Evolutionary conservation across 2,113 vertebrate genomes (phyloP), one percentile per base, ranked within the genome.

Genomic region (Hylia prasina): DNA sequence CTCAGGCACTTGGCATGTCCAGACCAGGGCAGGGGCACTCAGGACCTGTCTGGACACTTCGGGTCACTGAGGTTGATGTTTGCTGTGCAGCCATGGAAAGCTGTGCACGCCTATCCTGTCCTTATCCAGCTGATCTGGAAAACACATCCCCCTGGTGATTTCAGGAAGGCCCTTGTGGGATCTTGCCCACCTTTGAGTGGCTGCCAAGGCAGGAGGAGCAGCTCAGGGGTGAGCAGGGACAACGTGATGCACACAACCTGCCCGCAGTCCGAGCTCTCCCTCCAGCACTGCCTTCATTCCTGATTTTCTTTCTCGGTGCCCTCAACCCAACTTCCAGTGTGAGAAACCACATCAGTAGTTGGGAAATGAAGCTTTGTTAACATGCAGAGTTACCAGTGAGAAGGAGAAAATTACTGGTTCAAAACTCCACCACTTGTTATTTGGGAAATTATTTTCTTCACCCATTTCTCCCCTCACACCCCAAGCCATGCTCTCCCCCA

Each of bases 231-330:
- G 48, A 12, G 3, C 1, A 20, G 51, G 23, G 33, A 27, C 44
- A 30, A 7, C 0, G 2, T 6, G 63, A 23, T 31, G 37, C 21
- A 0, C 15, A 48, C 8, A 5, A 11, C 18, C 33, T 42, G 25
- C 51, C 20, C 7, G 1, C 19, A 13, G 15, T 19, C 35, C 1
- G 4, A 25, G 21, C 0, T 0, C 42, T 64, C 48, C 45, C 27
- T 81, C 24, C 81, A 33, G 54, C 27, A 53, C 14, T 0, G 1
- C 9, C 9, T 40, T 28, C 19, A 25, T 22, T 48, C 35, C 45
- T 39, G 21, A 9, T 35, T 83, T 80, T 47, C 45, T 40, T n/a
- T 61, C 35, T 47, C 54, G 35, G 19, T 63, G 57, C 37, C 47
- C 21, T 44, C 0, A 2, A 13, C 48, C 15, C 64, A 44, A 5